Conservation (phyloP, 2,888 invertebrate genomes). For the Emesis furor region DNA sequence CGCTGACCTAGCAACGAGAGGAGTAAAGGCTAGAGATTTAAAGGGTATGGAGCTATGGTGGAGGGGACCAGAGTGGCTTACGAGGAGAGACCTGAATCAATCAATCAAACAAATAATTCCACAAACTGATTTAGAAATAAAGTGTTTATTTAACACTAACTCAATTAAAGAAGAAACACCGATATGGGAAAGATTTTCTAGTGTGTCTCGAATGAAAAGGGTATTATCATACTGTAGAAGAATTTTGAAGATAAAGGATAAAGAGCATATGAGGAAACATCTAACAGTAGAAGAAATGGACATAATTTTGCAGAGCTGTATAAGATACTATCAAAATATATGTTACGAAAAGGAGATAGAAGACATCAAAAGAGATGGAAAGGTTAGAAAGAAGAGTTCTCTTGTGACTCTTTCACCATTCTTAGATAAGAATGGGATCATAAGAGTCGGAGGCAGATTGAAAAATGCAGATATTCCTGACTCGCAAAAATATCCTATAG, state of each 20-base stretch:
- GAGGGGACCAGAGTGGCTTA: slow-evolving; percentile 48
- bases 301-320: neutral
- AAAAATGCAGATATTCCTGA: slow-evolving; percentile 34
- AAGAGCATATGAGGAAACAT: slow-evolving; percentile 12
- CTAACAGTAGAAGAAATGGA: slow-evolving; percentile 18
- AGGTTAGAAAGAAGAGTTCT: slow-evolving; percentile 25
- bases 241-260: slow-evolving; percentile 32
- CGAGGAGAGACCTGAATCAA: neutral
- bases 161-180: neutral
- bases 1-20: slow-evolving; percentile 54
- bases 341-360: slow-evolving; percentile 45
- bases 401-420: slow-evolving; percentile 41
- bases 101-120: neutral
- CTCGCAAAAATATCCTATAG: slow-evolving; percentile 54
- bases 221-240: slow-evolving; percentile 53
- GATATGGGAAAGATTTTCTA: slow-evolving; percentile 54
- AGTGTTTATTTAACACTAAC: slow-evolving; percentile 11
- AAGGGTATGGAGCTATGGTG: slow-evolving; percentile 41
- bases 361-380: slow-evolving; percentile 35
- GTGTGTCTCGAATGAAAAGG: slow-evolving; percentile 48
- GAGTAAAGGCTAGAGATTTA: slow-evolving; percentile 40
- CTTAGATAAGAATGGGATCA: slow-evolving; percentile 42
- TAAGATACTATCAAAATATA: slow-evolving; percentile 23
- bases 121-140: slow-evolving; percentile 24
- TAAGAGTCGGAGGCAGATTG: slow-evolving; percentile 58